phyloP scores from a whole-genome alignment of 2,888 invertebrate species.

The Xanthorhoe spadicearia region DNA sequence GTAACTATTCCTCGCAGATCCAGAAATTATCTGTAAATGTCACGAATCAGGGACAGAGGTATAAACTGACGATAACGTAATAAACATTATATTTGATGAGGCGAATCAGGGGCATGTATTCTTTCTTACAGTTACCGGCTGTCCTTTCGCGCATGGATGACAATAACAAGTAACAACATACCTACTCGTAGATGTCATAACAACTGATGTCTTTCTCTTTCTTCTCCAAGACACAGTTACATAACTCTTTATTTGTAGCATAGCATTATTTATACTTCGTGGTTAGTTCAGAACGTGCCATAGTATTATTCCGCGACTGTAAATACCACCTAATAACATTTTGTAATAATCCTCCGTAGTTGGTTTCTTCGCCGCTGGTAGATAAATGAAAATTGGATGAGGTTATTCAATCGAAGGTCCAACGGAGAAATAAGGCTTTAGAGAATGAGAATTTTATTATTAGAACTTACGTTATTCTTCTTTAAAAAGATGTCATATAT shows the following conservation, averaged over 20 bases:
- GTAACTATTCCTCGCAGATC: constrained; percentile 34
- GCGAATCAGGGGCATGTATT: constrained; percentile 35
- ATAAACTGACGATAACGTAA: constrained; percentile 45
- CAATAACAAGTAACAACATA: background rate
- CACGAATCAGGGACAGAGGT: constrained; percentile 42
- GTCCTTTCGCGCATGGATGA: constrained; percentile 8
- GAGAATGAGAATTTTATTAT: constrained; percentile 21
- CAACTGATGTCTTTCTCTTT: background rate
- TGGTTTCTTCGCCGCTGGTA: constrained; percentile 15
- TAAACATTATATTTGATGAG: constrained; percentile 43
- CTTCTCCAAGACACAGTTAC: background rate
- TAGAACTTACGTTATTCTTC: background rate
- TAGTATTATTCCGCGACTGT: constrained; percentile 1
- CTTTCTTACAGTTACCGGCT: constrained; percentile 6
- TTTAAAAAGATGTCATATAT: background rate
- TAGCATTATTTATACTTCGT: background rate
- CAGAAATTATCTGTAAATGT: constrained; percentile 40
- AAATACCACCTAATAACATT: constrained; percentile 21
- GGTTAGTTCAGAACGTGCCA: constrained; percentile 6
- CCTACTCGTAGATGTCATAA: background rate
- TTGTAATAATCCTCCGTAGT: constrained; percentile 31
- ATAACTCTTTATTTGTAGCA: background rate
- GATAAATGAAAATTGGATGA: constrained; percentile 32
- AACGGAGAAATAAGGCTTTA: constrained; percentile 17
- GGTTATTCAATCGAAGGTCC: constrained; percentile 24